Base-by-base conservation (phyloP, 2,797 vertebrate species). In the Netta rufina region DNA sequence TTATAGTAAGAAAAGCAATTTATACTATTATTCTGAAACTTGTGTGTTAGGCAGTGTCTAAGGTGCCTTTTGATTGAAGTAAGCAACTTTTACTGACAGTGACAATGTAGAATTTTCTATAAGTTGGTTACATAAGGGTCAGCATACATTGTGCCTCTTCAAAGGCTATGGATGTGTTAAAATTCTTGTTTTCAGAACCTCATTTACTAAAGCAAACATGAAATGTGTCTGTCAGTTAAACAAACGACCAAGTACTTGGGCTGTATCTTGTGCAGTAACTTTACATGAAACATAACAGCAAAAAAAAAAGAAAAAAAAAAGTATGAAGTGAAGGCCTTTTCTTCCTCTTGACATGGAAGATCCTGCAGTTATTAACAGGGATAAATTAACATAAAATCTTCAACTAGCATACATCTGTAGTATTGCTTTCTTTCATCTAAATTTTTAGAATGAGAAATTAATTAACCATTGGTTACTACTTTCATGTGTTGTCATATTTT, bases 301-400 rank as follows among this genome's bases (percentile, higher is more conserved):
- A 51, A 87, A 43, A 86, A 88, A 81, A 39, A 19, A 54, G 79
- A 79, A 39, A 28, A 49, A 25, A 51, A 51, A 51, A 25, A 51
- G 28, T 27, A 66, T 33, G 28, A 91, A 66, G 82, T 39, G 41
- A 67, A 28, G 41, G 51, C 36, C 78, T 82, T 78, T 93, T 18
- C 43, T 32, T 43, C 57, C 17, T 58, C 90, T 82, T 92, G 51
- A 72, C 39, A 54, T 32, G 83, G 62, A 69, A 79, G 85, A 77
- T 82, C 38, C 89, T 80, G 84, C 89, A 65, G 41, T 47, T 87
- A 84, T 86, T 95, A 57, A 14, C 72, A 76, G 76, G 33, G 71
- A 84, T 74, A 84, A 92, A 87, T 74, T 90, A 84, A 57, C 32
- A 73, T 30, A 57, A 70, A 74, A 82, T 80, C 39, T 92, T 84